Percentiles rank a stretch among this genome's conserved stretches.
Conservation (phyloP, 1,140 invertebrate species). For the Matsumurasca onukii region DNA sequence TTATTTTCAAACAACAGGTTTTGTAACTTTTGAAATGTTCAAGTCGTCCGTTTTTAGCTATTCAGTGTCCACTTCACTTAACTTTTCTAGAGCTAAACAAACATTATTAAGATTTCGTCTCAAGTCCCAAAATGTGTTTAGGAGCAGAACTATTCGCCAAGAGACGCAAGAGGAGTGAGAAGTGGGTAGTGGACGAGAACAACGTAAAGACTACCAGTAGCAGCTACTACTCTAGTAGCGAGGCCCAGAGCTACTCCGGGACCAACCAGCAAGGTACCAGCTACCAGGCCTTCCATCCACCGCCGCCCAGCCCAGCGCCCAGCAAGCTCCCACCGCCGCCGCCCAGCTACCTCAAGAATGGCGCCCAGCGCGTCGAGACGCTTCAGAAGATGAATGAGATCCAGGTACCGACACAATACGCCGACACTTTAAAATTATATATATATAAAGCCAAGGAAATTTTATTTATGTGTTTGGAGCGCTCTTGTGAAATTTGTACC, state of each 20-base stretch:
- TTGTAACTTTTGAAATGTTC: too few species aligned
- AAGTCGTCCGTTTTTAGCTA: too few species aligned
- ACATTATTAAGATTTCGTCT: too few species aligned
- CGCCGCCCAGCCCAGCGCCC: slow-evolving; percentile 44
- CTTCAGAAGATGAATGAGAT: slow-evolving; percentile 56
- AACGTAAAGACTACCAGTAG: slow-evolving; percentile 48
- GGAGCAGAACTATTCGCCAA: slow-evolving; percentile 87
- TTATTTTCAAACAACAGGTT: too few species aligned
- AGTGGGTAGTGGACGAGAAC: slow-evolving; percentile 82
- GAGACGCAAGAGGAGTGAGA: slow-evolving; percentile 79
- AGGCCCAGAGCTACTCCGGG: slow-evolving; percentile 43
- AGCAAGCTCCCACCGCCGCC: slow-evolving; percentile 45
- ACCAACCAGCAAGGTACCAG: slow-evolving; percentile 37
- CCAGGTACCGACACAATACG: too few species aligned
- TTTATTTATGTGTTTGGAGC: too few species aligned
- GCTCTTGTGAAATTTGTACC: too few species aligned
- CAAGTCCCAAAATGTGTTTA: too few species aligned
- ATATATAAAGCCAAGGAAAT: too few species aligned
- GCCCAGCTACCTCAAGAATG: slow-evolving; percentile 50
- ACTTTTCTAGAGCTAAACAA: too few species aligned
- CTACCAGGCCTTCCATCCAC: slow-evolving; percentile 35
- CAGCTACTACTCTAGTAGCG: slow-evolving; percentile 15
- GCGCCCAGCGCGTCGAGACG: slow-evolving; percentile 50
- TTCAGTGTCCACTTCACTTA: too few species aligned
- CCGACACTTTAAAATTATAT: too few species aligned